Conservation (phyloP, 2,113 vertebrate genomes). For the Ovis canadensis region DNA sequence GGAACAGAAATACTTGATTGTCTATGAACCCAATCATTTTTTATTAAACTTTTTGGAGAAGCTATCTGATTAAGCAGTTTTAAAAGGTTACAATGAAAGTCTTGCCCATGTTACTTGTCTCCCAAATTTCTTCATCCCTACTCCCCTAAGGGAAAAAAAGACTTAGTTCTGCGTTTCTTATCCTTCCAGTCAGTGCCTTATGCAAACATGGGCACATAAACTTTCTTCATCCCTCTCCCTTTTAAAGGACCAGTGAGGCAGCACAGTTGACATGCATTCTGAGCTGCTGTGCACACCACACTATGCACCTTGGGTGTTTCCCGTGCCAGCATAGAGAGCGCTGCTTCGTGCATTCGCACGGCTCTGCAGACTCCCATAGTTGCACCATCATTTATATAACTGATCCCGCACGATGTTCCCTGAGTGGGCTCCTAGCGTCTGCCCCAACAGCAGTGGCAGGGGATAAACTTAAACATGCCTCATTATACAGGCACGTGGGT, state of each 20-base stretch:
- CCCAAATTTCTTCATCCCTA: background rate
- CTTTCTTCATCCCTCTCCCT: background rate
- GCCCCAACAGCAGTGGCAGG: background rate
- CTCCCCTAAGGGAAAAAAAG: background rate
- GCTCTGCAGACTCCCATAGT: background rate
- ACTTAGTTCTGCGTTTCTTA: background rate
- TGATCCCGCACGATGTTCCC: fast-evolving
- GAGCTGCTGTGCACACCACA: background rate
- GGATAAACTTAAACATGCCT: fast-evolving
- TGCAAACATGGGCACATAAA: background rate
- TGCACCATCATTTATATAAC: fast-evolving
- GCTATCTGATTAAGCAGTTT: background rate
- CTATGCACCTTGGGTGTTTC: background rate
- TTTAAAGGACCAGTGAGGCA: background rate
- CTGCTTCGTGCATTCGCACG: background rate
- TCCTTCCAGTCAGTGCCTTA: background rate
- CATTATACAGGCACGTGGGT: background rate
- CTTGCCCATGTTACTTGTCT: background rate
- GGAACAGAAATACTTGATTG: background rate
- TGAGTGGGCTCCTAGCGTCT: background rate
- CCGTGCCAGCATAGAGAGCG: background rate
- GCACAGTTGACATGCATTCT: background rate
- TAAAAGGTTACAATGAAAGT: background rate
- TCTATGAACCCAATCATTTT: background rate
- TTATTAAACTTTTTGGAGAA: background rate